A percentile compares a stretch with the other conserved stretches of the same genome.
These are phyloP conservation scores for Anableps anableps DNA, from an alignment of 2,797 vertebrate species.

Conservation along the genomic window DNA sequence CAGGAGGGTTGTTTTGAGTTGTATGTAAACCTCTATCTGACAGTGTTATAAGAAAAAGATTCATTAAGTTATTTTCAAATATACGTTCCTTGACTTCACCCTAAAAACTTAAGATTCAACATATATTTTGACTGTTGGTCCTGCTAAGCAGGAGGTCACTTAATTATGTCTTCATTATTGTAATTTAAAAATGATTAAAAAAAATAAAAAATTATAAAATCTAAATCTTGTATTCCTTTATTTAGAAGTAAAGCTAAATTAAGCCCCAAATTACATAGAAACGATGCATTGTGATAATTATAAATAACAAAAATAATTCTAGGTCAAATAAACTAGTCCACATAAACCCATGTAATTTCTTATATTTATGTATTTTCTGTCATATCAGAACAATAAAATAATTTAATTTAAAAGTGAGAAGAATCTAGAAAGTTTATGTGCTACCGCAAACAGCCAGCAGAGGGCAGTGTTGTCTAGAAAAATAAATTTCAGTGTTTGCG, in stretches of 20 bases:
- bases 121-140: neutral
- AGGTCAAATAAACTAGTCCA: neutral
- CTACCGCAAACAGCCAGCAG: conserved; percentile 15
- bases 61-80: too few species aligned
- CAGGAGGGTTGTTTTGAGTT: too few species aligned
- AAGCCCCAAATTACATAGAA: neutral
- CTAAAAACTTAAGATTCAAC: neutral
- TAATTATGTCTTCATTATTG: neutral
- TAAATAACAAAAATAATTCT: neutral
- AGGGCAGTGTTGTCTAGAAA: conserved; percentile 19
- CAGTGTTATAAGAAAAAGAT: too few species aligned
- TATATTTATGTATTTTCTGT: neutral
- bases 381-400: neutral
- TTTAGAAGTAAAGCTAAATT: neutral
- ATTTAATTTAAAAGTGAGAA: neutral
- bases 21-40: too few species aligned
- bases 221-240: neutral
- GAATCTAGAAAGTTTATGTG: neutral
- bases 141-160: neutral
- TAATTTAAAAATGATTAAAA: neutral
- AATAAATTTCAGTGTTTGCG: neutral
- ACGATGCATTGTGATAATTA: neutral
- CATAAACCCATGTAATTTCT: neutral
- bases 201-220: neutral
- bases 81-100: neutral